A percentile compares a stretch with the other conserved stretches of the same genome.
Conservation (phyloP, 1,140 invertebrate genomes). For the Neodiprion fabricii region DNA sequence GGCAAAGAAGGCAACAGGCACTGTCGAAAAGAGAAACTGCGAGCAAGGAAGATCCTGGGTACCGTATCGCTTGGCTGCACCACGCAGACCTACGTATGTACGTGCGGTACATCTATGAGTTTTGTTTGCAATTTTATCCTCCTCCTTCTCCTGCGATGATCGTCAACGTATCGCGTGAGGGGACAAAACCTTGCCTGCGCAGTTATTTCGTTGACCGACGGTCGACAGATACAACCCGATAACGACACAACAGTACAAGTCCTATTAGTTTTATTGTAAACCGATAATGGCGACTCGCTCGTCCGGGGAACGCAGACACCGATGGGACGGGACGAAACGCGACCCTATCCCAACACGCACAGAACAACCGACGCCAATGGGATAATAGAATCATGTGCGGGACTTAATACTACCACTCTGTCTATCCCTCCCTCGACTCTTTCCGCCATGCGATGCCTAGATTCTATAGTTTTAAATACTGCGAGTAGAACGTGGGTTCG, state of each 20-base stretch:
- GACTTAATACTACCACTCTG: not conserved
- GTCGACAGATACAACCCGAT: slow-evolving; percentile 45
- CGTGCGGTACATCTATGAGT: too few species aligned
- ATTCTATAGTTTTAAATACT: too few species aligned
- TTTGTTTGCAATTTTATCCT: not conserved
- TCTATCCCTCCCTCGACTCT: not conserved
- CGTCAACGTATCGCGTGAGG: slow-evolving; percentile 37
- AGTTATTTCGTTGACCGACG: slow-evolving; percentile 23
- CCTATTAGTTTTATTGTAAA: slow-evolving; percentile 43
- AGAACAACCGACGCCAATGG: slow-evolving; percentile 26
- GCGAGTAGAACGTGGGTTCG: too few species aligned
- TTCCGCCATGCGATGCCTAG: too few species aligned
- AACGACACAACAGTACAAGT: slow-evolving; percentile 37
- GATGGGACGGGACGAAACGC: slow-evolving; percentile 22
- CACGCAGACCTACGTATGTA: too few species aligned
- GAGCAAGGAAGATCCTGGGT: too few species aligned
- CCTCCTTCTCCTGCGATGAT: not conserved
- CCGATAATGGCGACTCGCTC: slow-evolving; percentile 33
- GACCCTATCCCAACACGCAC: slow-evolving; percentile 38
- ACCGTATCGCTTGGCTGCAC: too few species aligned
- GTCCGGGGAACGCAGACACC: not conserved
- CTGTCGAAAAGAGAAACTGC: too few species aligned
- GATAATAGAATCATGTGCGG: slow-evolving; percentile 38
- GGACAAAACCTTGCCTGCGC: slow-evolving; percentile 44
- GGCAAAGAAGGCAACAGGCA: too few species aligned